A percentile compares a stretch with the other conserved stretches of the same genome.
phyloP scores from a whole-genome alignment of 1,140 invertebrate species.

The Panulirus ornatus region DNA sequence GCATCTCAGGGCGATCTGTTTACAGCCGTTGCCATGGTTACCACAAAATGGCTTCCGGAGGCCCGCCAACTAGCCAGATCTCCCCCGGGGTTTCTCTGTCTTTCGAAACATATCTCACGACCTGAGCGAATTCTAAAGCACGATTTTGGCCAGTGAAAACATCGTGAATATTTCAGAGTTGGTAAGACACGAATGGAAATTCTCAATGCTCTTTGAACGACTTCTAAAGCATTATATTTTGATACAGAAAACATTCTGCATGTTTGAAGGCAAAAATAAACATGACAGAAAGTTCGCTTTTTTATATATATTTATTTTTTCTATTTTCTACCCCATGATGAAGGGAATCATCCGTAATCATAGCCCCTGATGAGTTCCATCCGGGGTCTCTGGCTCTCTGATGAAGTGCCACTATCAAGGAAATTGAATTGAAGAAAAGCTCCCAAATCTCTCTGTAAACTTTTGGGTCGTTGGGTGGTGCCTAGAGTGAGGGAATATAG shows the following conservation, averaged over 20 bases:
- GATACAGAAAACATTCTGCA: no score
- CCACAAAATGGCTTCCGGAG: constrained; percentile 68
- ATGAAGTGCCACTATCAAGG: constrained; percentile 36
- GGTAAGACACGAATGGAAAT: no score
- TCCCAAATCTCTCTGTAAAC: not conserved
- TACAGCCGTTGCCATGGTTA: constrained; percentile 69
- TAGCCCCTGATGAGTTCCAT: not conserved
- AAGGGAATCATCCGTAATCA: no score
- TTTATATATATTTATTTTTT: no score
- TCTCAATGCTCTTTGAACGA: no score
- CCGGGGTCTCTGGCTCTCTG: not conserved
- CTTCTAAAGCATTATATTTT: no score
- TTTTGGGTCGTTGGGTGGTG: not conserved
- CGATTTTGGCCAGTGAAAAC: no score
- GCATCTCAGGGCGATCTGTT: constrained; percentile 37
- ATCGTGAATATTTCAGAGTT: no score
- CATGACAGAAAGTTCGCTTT: no score
- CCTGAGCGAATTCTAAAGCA: constrained; percentile 28
- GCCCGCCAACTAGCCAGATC: constrained; percentile 12
- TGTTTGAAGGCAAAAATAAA: no score
- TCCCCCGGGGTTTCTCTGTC: constrained; percentile 9
- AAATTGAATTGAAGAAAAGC: constrained; percentile 42
- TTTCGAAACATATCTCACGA: constrained; percentile 17
- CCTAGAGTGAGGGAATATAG: no score
- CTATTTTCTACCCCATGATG: no score